Conservation (phyloP, 2,888 invertebrate species). For the Apotomis capreana region DNA sequence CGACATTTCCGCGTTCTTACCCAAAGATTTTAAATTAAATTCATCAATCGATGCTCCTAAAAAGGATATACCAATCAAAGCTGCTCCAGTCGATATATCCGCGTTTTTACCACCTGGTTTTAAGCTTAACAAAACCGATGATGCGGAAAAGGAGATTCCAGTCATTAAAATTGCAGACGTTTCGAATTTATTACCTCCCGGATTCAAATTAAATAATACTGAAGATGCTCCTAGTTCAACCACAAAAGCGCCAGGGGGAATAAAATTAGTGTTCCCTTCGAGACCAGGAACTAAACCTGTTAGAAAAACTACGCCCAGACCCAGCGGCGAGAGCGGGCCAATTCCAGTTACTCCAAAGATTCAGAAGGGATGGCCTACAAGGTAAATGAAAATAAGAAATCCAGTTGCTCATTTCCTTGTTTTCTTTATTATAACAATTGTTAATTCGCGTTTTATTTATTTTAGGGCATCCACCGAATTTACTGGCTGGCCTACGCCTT, state of each 20-base stretch:
- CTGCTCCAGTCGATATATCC: conserved; percentile 78
- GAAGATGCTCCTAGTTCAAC: conserved; percentile 60
- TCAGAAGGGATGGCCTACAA: conserved; percentile 92
- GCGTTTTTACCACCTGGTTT: conserved; percentile 85
- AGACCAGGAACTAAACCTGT: conserved; percentile 86
- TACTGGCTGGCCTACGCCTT: conserved; percentile 95
- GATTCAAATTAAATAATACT: conserved; percentile 67
- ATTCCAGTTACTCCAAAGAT: conserved; percentile 85
- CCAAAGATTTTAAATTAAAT: conserved; percentile 84
- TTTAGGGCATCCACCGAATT: conserved; percentile 92
- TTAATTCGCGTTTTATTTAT: conserved; percentile 32
- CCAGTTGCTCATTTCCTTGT: background rate
- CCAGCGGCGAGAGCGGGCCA: conserved; percentile 72
- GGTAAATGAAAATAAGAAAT: conserved; percentile 71
- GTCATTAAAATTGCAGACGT: conserved; percentile 47
- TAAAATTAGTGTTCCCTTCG: conserved; percentile 91
- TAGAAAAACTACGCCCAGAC: conserved; percentile 84
- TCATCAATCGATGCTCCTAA: conserved; percentile 63
- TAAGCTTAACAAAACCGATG: conserved; percentile 39
- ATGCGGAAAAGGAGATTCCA: conserved; percentile 45
- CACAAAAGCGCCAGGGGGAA: conserved; percentile 76
- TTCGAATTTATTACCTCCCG: conserved; percentile 74
- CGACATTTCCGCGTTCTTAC: conserved; percentile 85
- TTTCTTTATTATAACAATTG: too few relatives aligned
- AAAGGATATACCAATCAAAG: conserved; percentile 55